Evolutionary conservation across 2,888 invertebrate species (phyloP), one percentile per base, ranked within the genome.

Genomic region (Habroteleia sp.): DNA sequence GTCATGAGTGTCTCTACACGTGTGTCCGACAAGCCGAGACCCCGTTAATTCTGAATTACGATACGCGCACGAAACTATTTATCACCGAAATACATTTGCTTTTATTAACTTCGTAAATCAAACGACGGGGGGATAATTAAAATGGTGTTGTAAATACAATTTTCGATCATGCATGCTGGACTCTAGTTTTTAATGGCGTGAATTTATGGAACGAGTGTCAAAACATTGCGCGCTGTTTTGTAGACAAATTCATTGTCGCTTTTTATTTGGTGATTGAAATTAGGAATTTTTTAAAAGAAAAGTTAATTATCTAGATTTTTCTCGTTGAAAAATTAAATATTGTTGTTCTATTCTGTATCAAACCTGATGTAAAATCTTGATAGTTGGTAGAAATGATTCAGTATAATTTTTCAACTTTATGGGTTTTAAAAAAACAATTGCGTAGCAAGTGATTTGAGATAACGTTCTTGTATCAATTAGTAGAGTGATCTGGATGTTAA

Each of bases 401-500:
- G n/a, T n/a, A n/a, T n/a, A n/a, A n/a, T n/a, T n/a, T n/a, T n/a
- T n/a, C n/a, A n/a, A n/a, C n/a, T n/a, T n/a, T n/a, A n/a, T n/a
- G n/a, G n/a, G n/a, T n/a, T n/a, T n/a, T n/a, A n/a, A n/a, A n/a
- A n/a, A n/a, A n/a, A n/a, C n/a, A n/a, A n/a, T n/a, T n/a, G n/a
- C n/a, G n/a, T n/a, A n/a, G n/a, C n/a, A n/a, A 13, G 13, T 76
- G 80, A 78, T 81, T 79, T 74, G 76, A 79, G 77, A 76, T 74
- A 79, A 77, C 42, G 29, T 79, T 79, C 42, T 75, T 79, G 77
- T 81, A 78, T 82, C 81, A 82, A 81, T 76, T 79, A 48, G 76
- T 77, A 77, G 79, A 81, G 79, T 78, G 81, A 78, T 82, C 80
- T 81, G 80, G 78, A 81, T 82, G 81, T 74, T 80, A 82, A 82